A percentile compares a stretch with the other conserved stretches of the same genome.
Evolutionary conservation across 2,113 vertebrate species (phyloP).

Genomic region (Tragelaphus scriptus): DNA sequence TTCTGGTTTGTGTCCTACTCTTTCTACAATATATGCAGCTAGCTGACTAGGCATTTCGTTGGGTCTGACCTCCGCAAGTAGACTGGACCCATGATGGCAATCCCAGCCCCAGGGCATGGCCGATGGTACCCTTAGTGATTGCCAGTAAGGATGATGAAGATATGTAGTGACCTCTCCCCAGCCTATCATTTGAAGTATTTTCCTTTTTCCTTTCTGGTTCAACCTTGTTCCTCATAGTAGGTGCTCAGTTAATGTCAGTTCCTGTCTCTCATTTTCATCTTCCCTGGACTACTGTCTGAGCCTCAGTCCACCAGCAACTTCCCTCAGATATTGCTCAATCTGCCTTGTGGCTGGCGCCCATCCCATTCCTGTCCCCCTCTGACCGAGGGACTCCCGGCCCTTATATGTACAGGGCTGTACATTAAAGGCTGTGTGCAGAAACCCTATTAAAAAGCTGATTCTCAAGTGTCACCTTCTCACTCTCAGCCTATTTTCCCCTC

Average conservation of each 20-base stretch:
- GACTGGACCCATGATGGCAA: not conserved
- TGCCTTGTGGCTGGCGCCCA: not conserved
- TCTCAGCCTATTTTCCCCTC: not conserved
- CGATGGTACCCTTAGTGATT: not conserved
- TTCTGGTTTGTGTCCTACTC: not conserved
- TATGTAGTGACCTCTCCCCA: not conserved
- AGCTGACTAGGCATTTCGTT: not conserved
- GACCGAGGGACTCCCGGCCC: not conserved
- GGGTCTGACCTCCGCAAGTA: not conserved
- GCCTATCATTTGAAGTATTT: not conserved
- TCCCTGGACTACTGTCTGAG: not conserved
- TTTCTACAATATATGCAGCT: not conserved
- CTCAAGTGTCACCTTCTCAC: not conserved
- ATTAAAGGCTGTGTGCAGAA: not conserved
- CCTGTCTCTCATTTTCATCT: not conserved
- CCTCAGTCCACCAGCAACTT: not conserved
- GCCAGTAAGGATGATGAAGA: not conserved
- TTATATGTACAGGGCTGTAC: not conserved
- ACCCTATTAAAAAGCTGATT: not conserved
- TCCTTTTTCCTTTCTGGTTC: not conserved
- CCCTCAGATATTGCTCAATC: not conserved
- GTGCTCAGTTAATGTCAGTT: not conserved
- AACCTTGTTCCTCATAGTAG: not conserved
- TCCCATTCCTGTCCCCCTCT: not conserved
- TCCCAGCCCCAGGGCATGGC: not conserved